Evolutionary conservation across 2,888 invertebrate genomes (phyloP).

Genomic region (Carcina quercana): DNA sequence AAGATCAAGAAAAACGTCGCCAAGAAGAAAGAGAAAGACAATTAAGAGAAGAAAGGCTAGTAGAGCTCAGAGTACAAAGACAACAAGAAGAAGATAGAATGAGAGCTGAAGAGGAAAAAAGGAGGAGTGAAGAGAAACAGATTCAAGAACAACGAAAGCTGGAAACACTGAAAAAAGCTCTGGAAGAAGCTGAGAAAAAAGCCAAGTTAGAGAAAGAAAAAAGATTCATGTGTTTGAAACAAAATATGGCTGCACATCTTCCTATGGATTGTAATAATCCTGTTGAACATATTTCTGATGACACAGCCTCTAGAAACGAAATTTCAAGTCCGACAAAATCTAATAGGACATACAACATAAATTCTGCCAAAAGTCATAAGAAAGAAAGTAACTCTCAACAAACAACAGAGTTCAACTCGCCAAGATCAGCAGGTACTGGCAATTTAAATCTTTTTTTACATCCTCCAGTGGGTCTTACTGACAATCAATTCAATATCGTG

Average conservation of each 20-base stretch:
- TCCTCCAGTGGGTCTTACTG: constrained; percentile 53
- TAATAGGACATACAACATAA: constrained; percentile 55
- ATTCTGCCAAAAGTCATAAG: constrained; percentile 55
- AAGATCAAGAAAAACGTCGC: constrained; percentile 84
- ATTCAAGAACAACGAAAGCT: constrained; percentile 82
- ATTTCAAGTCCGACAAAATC: constrained; percentile 49
- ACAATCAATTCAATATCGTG: constrained; percentile 60
- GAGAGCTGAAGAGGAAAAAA: constrained; percentile 82
- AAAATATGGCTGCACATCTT: constrained; percentile 26
- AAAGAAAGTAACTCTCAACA: constrained; percentile 53
- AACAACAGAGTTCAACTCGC: constrained; percentile 59
- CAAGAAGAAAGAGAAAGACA: constrained; percentile 84
- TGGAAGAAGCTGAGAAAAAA: constrained; percentile 84
- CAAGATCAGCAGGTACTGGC: constrained; percentile 52
- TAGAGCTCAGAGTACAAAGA: constrained; percentile 83
- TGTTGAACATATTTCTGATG: constrained; percentile 23
- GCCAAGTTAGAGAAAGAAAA: constrained; percentile 80
- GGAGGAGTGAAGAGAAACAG: constrained; percentile 78
- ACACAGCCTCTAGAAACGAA: constrained; percentile 29
- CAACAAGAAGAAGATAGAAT: constrained; percentile 82
- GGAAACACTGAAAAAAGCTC: constrained; percentile 83
- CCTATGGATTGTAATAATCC: constrained; percentile 27
- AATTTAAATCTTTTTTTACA: constrained; percentile 62
- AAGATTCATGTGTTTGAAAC: constrained; percentile 48
- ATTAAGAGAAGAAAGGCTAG: constrained; percentile 84